Percentiles rank a stretch among this genome's conserved stretches.
phyloP scores from a whole-genome alignment of 2,797 vertebrate genomes.

The Knipowitschia caucasica region DNA sequence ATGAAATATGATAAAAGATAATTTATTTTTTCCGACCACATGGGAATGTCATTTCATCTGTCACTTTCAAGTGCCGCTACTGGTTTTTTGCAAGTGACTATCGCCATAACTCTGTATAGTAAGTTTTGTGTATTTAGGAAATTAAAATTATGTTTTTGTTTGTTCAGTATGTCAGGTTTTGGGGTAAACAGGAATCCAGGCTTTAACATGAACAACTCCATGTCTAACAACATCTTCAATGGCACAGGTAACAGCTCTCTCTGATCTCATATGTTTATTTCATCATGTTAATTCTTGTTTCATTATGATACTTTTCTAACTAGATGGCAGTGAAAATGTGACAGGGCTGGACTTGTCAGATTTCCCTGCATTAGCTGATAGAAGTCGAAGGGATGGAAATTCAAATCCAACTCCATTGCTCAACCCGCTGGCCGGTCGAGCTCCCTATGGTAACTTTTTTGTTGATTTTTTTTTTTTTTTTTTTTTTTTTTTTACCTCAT shows the following conservation, averaged over 20 bases:
- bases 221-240: constrained; percentile 99
- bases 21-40: too few relatives aligned
- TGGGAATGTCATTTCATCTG: too few relatives aligned
- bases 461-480: too few relatives aligned
- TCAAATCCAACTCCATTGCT: constrained; percentile 97
- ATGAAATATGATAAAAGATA: too few relatives aligned
- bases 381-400: constrained; percentile 98
- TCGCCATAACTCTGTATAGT: too few relatives aligned
- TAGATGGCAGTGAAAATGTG: constrained; percentile 99
- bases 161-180: constrained; percentile 97
- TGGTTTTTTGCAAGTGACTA: too few relatives aligned
- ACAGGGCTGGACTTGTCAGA: constrained; percentile 98
- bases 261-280: too few relatives aligned
- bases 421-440: constrained; percentile 97
- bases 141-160: neutral
- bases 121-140: neutral
- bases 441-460: constrained; percentile 97
- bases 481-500: too few relatives aligned
- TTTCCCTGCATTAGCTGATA: constrained; percentile 98
- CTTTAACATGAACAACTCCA: constrained; percentile 98
- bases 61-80: too few relatives aligned
- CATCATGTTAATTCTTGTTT: too few relatives aligned
- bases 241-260: constrained; percentile 83
- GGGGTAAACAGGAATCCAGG: constrained; percentile 99
- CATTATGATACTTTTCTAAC: too few relatives aligned